Evolutionary conservation across 1,140 invertebrate genomes (phyloP), one percentile per base, ranked within the genome.

Genomic region (Zaprionus lachaisei): DNA sequence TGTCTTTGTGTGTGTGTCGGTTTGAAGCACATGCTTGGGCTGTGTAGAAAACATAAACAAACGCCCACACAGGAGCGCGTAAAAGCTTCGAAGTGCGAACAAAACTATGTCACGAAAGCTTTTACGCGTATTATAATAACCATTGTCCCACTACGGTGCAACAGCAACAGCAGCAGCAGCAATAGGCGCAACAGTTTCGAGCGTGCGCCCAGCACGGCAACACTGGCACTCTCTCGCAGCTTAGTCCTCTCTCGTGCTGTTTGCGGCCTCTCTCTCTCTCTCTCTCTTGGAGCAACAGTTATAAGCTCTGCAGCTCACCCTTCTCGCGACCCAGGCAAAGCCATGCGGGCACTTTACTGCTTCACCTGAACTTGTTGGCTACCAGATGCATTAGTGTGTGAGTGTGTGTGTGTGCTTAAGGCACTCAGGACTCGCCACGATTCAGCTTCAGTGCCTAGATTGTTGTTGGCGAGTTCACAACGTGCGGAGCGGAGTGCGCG

Each of bases 401-500:
- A 71, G 47, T 71, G 68, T 84, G 65, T 85, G 54, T 60, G 56
- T 72, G 57, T 77, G 75, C 47, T 60, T 65, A 49, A 31, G 70
- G 72, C 68, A 72, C 66, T 70, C 83, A 81, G 86, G 80, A 81
- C 79, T 67, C 78, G 70, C 57, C 58, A 57, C 55, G 69, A 72
- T 41, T 51, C 15, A 20, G 44, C 72, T 80, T 87, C 73, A 92
- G 91, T 92, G 91, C 91, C 91, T 90, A 91, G 91, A 92, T 92
- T 83, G 84, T 89, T 92, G 82, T 91, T 92, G 84, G 77, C 80
- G 79, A 82, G 91, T 79, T 75, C 70, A 83, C 78, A 89, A 71
- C 84, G 81, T 74, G 79, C 57, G 54, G 55, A 77, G 70, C 71
- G 76, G 72, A 79, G 77, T 74, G 79, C 81, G 85, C 78, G 82